Evolutionary conservation across 2,888 invertebrate genomes (phyloP).

Genomic region (Arctia plantaginis): DNA sequence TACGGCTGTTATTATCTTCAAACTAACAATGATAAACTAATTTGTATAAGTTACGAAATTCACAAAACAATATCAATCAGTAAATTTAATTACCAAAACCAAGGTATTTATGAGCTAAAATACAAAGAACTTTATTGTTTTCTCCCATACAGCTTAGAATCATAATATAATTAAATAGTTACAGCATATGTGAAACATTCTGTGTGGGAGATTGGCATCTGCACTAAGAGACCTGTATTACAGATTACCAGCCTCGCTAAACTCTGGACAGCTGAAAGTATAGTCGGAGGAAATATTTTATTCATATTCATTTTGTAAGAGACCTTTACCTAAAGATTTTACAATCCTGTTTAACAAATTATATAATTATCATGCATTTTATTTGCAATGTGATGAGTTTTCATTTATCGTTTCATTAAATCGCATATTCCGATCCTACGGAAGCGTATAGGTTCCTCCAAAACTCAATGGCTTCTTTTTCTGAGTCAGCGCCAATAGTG

Average conservation of each 20-base stretch:
- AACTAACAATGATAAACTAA: neutral
- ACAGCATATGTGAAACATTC: too few relatives aligned
- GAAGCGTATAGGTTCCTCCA: conserved; percentile 58
- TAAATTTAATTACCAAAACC: neutral
- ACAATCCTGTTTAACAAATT: neutral
- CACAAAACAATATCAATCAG: neutral
- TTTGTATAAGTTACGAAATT: neutral
- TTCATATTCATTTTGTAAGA: neutral
- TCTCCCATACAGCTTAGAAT: too few relatives aligned
- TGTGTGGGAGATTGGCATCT: too few relatives aligned
- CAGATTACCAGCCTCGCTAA: neutral
- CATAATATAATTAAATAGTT: too few relatives aligned
- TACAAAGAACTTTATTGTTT: too few relatives aligned
- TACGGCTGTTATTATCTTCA: too few relatives aligned
- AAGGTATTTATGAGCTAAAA: neutral
- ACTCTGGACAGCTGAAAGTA: too few relatives aligned
- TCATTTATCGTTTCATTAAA: neutral
- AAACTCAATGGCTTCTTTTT: conserved; percentile 56
- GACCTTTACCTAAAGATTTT: neutral
- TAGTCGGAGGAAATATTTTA: too few relatives aligned
- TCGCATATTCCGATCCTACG: conserved; percentile 41
- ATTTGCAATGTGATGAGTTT: neutral
- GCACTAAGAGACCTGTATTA: too few relatives aligned
- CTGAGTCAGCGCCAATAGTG: conserved; percentile 43
- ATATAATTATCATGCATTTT: too few relatives aligned